Base-by-base conservation (phyloP, 64 coral and sea anemone species). In the Stylophora pistillata region DNA sequence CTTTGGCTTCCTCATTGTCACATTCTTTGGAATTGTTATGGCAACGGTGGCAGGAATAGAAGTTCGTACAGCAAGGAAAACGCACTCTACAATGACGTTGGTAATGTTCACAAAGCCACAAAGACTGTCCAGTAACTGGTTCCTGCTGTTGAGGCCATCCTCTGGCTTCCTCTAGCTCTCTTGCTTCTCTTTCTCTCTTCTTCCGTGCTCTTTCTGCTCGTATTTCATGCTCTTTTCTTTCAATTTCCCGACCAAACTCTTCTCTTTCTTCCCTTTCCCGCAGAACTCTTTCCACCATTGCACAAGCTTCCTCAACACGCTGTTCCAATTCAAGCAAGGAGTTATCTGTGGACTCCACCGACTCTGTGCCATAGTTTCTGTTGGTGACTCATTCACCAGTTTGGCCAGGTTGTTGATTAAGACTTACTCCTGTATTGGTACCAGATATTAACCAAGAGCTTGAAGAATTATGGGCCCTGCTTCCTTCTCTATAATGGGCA, bases 41-140 rank as follows among this genome's bases (percentile, higher is more conserved):
- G 53, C 92, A 94, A 10, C 87, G 92, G 86, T 94, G 92, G 34
- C 92, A 94, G 15, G 72, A n/a, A n/a, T n/a, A n/a, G n/a, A n/a
- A n/a, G n/a, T n/a, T n/a, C n/a, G n/a, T n/a, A n/a, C n/a, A n/a
- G n/a, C n/a, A n/a, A n/a, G n/a, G n/a, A n/a, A n/a, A n/a, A n/a
- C n/a, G n/a, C n/a, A n/a, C n/a, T n/a, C n/a, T n/a, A n/a, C n/a
- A n/a, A n/a, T n/a, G n/a, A n/a, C n/a, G n/a, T n/a, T n/a, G n/a
- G n/a, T n/a, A n/a, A n/a, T n/a, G n/a, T n/a, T n/a, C n/a, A n/a
- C n/a, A n/a, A n/a, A n/a, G 23, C 34, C 86, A 74, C 20, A 23
- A 32, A 14, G 79, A 82, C 15, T 18, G 58, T 31, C 18, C 30
- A 12, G 15, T 41, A 6, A 82, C 30, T 9, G 30, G 21, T 14